These are phyloP conservation scores for Boulengeromyrus knoepffleri DNA, from an alignment of 2,113 vertebrate species.

Conservation along the genomic window DNA sequence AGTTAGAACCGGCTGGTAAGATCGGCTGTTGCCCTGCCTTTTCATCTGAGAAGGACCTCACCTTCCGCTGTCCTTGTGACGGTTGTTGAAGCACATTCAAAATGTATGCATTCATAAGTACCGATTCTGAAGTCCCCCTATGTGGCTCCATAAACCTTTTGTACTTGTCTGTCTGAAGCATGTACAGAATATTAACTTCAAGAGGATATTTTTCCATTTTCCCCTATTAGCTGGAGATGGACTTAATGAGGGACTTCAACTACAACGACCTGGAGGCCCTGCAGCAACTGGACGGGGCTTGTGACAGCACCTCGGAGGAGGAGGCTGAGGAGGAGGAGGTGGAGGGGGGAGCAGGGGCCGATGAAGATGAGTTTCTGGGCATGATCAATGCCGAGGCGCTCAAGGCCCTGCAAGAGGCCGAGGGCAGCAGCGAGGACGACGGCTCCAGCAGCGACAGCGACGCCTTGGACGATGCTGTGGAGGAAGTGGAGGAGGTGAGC, in stretches of 20 bases:
- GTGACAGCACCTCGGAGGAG: slow-evolving; percentile 63
- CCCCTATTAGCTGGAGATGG: slow-evolving; percentile 22
- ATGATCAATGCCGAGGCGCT: slow-evolving; percentile 73
- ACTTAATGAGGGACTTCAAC: slow-evolving; percentile 38
- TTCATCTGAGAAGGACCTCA: background rate
- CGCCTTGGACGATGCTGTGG: slow-evolving; percentile 52
- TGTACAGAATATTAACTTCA: background rate
- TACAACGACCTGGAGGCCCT: slow-evolving; percentile 61
- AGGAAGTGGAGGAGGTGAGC: background rate
- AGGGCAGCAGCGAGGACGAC: slow-evolving; percentile 57
- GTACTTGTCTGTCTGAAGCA: background rate
- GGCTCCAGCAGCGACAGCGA: slow-evolving; percentile 63
- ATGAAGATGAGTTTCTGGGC: slow-evolving; percentile 74
- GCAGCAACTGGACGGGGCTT: slow-evolving; percentile 79
- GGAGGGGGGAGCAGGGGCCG: slow-evolving; percentile 45
- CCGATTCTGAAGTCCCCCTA: background rate
- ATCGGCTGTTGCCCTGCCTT: background rate
- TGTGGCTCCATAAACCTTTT: background rate
- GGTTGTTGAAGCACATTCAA: background rate
- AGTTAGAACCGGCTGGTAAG: background rate
- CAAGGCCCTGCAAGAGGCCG: slow-evolving; percentile 67
- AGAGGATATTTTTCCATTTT: background rate
- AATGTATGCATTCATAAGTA: background rate
- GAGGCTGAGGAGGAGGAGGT: slow-evolving; percentile 45
- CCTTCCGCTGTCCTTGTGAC: background rate